Evolutionary conservation across 2,113 vertebrate species (phyloP).

Genomic region (Uria aalge): DNA sequence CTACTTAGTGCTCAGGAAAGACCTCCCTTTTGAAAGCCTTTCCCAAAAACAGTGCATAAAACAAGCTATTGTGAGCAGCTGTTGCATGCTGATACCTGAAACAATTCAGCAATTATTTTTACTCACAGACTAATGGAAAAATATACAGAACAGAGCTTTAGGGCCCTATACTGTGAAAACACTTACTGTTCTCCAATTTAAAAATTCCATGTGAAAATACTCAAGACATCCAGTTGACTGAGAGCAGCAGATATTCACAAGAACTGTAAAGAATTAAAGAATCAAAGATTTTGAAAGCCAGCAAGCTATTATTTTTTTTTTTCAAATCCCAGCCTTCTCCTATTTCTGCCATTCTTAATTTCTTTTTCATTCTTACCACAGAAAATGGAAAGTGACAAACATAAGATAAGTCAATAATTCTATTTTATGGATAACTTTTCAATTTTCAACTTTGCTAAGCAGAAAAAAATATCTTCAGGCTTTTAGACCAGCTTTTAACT

Average conservation of each 20-base stretch:
- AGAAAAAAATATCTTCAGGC: neutral
- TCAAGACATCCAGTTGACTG: neutral
- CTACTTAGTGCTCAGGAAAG: neutral
- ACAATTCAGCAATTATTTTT: neutral
- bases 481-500: neutral
- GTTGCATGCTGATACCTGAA: neutral
- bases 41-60: neutral
- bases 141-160: neutral
- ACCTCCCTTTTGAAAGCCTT: neutral
- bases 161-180: neutral
- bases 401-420: neutral
- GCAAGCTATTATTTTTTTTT: neutral
- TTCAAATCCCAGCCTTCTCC: neutral
- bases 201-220: neutral
- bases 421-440: neutral
- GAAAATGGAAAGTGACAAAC: neutral
- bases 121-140: neutral
- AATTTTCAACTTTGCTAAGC: neutral
- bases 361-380: neutral
- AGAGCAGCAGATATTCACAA: neutral
- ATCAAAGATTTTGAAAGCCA: neutral
- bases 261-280: neutral
- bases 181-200: neutral
- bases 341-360: neutral
- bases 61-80: neutral